phyloP scores from a whole-genome alignment of 2,113 vertebrate genomes.

The Litocranius walleri region DNA sequence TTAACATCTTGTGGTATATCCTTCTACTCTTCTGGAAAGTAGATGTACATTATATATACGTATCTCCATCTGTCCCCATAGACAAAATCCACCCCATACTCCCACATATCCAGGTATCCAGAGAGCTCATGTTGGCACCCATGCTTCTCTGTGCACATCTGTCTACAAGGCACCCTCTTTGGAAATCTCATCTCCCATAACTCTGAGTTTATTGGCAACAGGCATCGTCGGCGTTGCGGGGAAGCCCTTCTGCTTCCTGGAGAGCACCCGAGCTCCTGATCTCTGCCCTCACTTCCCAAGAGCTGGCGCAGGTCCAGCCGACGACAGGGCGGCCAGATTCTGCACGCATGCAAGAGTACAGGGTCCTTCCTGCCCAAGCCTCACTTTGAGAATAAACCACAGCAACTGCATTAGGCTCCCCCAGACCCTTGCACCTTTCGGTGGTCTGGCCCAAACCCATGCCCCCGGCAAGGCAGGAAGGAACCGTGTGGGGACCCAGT shows the following conservation, averaged over 20 bases:
- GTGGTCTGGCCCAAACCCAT: not conserved
- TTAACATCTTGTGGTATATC: not conserved
- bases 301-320: not conserved
- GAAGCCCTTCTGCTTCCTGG: not conserved
- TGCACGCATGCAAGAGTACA: not conserved
- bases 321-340: not conserved
- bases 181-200: not conserved
- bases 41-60: not conserved
- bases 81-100: not conserved
- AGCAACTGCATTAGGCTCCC: not conserved
- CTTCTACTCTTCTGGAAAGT: not conserved
- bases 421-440: not conserved
- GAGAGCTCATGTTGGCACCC: too few relatives aligned
- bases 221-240: rapidly evolving
- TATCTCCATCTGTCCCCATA: not conserved
- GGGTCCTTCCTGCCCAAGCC: not conserved
- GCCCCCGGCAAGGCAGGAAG: not conserved
- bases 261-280: not conserved
- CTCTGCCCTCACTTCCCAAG: not conserved
- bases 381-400: not conserved
- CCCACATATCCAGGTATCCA: not conserved
- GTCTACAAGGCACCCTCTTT: not conserved
- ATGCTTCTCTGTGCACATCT: rapidly evolving
- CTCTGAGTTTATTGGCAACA: not conserved
- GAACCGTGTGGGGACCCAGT: not conserved